Conservation (phyloP, 1,140 invertebrate species). For the Conus betulinus region DNA sequence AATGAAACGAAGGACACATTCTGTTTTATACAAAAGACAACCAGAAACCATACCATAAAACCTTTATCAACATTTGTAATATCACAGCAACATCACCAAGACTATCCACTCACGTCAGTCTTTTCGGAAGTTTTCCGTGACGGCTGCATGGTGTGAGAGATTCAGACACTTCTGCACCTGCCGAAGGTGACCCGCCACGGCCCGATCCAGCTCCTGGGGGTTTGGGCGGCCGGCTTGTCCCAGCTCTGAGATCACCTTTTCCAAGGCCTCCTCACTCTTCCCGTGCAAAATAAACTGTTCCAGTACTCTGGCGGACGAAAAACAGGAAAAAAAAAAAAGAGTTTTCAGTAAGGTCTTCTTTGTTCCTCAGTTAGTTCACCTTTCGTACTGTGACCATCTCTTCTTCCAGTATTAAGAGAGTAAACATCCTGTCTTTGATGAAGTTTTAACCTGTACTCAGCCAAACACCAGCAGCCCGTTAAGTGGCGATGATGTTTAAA, state of each 20-base stretch:
- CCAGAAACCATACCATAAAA: not conserved
- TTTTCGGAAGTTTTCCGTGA: slow-evolving; percentile 56
- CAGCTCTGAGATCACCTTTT: slow-evolving; percentile 51
- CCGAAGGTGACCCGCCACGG: slow-evolving; percentile 52
- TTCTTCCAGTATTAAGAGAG: no score
- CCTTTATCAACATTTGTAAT: no score
- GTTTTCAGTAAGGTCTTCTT: no score
- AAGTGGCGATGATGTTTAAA: no score
- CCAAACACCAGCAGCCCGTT: no score
- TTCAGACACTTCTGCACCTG: slow-evolving; percentile 50
- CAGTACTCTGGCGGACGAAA: slow-evolving; percentile 53
- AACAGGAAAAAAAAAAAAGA: no score
- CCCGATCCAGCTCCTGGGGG: slow-evolving; percentile 63
- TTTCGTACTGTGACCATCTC: no score
- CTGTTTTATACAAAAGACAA: no score
- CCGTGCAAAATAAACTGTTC: slow-evolving; percentile 67
- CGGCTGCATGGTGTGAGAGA: slow-evolving; percentile 45
- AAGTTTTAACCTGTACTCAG: no score
- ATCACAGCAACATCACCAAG: no score
- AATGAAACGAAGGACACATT: not conserved
- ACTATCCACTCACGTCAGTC: slow-evolving; percentile 60
- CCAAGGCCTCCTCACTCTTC: slow-evolving; percentile 44
- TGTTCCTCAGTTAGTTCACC: no score
- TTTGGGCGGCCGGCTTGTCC: slow-evolving; percentile 44
- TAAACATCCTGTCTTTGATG: no score